Base-by-base conservation (phyloP, 2,888 invertebrate species). In the Hypolimnas misippus region DNA sequence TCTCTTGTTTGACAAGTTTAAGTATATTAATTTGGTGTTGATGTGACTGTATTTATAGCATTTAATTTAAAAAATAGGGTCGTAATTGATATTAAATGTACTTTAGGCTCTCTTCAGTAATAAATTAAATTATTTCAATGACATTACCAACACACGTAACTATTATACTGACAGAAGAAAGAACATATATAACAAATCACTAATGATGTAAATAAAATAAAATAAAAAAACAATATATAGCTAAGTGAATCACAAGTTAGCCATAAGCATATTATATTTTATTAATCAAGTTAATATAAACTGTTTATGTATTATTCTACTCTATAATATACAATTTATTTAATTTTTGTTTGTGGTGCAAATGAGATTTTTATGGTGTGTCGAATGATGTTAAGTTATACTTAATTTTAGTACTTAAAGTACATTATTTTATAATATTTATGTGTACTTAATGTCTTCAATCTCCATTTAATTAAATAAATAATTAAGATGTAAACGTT, bases 61-160 rank as follows among this genome's bases (percentile, higher is more conserved):
- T 83, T 82, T 83, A 80, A 75, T 75, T 73, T 77, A 61, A 63
- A 51, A 72, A 68, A 70, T 70, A 65, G 65, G 66, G 58, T 69
- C 59, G 52, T 50, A 14, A 59, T 67, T 50, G 53, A 63, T 72
- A 67, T 65, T 67, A 67, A 51, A 58, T 63, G 54, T 67, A 59
- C 67, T 64, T 35, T 61, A 66, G 68, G 73, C 73, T 73, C 73
- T 73, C 73, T 73, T 66, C 63, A 38, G 19, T 44, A 12, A 50
- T 17, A 10, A 52, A 49, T 55, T 49, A 64, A 40, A 46, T 46
- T 46, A 21, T 46, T 46, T 46, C 19, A 17, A n/a, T 46, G 53
- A 61, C 57, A 58, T 62, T 55, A 40, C 16, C 38, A 10, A 35
- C 33, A 58, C 55, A 50, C 35, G 63, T 51, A 65, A 10, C 3